These are phyloP conservation scores for Carassius carassius DNA, from an alignment of 2,113 vertebrate genomes.

Conservation along the genomic window DNA sequence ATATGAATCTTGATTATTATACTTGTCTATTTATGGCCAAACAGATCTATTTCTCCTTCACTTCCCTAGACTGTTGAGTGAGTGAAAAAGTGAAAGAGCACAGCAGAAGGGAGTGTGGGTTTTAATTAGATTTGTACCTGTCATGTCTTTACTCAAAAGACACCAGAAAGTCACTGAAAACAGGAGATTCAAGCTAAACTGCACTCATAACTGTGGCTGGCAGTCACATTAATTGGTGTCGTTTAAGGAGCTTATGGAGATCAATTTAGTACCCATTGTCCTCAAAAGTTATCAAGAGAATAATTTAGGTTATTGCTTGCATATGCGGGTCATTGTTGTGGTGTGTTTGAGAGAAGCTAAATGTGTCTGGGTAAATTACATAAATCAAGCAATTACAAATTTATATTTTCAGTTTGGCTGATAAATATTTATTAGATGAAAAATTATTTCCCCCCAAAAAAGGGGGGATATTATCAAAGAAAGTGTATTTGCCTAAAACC, in stretches of 20 bases:
- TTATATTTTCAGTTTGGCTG: background rate
- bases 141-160: constrained; percentile 19
- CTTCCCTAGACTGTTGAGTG: background rate
- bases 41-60: constrained; percentile 21
- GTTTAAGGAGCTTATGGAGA: background rate
- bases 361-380: background rate
- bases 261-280: background rate
- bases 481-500: constrained; percentile 4
- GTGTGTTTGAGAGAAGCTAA: background rate
- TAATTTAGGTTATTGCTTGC: background rate
- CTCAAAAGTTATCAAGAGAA: constrained; percentile 14
- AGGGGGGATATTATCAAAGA: background rate
- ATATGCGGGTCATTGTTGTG: background rate
- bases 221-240: background rate
- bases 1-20: constrained; percentile 48
- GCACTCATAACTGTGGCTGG: background rate
- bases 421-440: background rate
- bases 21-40: constrained; percentile 35
- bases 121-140: constrained; percentile 28
- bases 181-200: constrained; percentile 1
- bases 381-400: background rate
- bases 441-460: background rate
- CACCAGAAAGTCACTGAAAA: background rate
- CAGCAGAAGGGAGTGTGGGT: background rate
- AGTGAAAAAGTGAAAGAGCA: constrained; percentile 6